Conservation (phyloP, 2,888 invertebrate genomes). For the Thalpophila matura region DNA sequence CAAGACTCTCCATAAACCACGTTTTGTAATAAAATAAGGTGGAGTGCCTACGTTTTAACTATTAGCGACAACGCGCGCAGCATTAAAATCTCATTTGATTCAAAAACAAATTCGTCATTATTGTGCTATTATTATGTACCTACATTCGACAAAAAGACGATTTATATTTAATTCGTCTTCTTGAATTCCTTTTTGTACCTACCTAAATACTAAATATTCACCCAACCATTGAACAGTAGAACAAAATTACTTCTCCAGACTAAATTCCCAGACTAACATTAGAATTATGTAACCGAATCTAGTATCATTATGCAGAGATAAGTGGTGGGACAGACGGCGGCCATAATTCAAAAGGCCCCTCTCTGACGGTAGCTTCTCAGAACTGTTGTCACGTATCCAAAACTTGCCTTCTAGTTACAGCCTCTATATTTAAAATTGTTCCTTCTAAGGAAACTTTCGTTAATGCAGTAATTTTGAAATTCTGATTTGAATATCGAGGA, state of each 20-base stretch:
- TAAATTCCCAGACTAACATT: conserved; percentile 57
- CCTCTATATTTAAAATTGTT: conserved; percentile 64
- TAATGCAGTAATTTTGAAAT: conserved; percentile 40
- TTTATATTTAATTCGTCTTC: too few species aligned
- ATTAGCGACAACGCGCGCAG: too few species aligned
- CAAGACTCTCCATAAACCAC: too few species aligned
- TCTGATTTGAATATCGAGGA: conserved; percentile 27
- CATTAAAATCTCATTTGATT: too few species aligned
- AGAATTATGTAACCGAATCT: conserved; percentile 78
- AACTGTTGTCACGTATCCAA: conserved; percentile 64
- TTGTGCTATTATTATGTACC: too few species aligned
- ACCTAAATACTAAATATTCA: not conserved
- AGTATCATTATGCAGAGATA: conserved; percentile 79
- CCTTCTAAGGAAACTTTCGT: conserved; percentile 49
- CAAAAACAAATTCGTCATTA: too few species aligned
- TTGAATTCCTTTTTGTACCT: not conserved
- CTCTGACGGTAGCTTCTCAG: conserved; percentile 37
- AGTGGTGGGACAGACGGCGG: conserved; percentile 76
- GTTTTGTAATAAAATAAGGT: too few species aligned
- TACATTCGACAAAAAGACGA: too few species aligned
- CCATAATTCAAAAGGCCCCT: conserved; percentile 77
- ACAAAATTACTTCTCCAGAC: conserved; percentile 27
- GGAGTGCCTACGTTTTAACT: too few species aligned
- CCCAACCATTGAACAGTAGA: conserved; percentile 13
- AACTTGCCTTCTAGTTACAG: conserved; percentile 54